These are phyloP conservation scores for Enteromius radiatus DNA, from an alignment of 2,797 vertebrate species.

Conservation along the genomic window DNA sequence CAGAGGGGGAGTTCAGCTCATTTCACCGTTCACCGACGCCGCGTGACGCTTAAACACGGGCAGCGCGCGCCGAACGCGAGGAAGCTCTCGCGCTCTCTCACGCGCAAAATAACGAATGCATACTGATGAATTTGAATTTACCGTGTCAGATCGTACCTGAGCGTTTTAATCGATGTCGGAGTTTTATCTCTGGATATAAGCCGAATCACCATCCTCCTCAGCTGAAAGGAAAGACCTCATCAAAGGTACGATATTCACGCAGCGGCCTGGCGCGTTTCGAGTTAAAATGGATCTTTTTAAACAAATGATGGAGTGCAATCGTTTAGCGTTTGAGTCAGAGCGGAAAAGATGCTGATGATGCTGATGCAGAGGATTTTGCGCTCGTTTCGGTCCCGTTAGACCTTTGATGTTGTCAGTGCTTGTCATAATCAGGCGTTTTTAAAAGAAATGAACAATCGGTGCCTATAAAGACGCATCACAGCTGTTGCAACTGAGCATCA, in stretches of 20 bases:
- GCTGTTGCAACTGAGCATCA: slow-evolving; percentile 62
- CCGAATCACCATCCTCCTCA: slow-evolving; percentile 67
- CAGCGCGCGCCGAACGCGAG: slow-evolving; percentile 57
- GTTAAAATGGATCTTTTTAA: not conserved
- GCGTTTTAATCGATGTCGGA: slow-evolving; percentile 63
- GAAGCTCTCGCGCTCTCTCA: slow-evolving; percentile 70
- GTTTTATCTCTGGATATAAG: slow-evolving; percentile 58
- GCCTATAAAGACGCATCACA: slow-evolving; percentile 20
- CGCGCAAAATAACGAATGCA: slow-evolving; percentile 70
- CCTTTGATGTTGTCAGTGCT: slow-evolving; percentile 33
- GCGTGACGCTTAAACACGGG: slow-evolving; percentile 71
- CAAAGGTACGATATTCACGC: slow-evolving; percentile 68
- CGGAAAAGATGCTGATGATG: slow-evolving; percentile 20
- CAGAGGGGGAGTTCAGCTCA: slow-evolving; percentile 66
- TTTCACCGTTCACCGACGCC: slow-evolving; percentile 70
- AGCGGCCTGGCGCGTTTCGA: not conserved
- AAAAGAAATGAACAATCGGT: slow-evolving; percentile 23
- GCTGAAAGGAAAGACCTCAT: slow-evolving; percentile 70
- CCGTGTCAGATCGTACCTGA: slow-evolving; percentile 64
- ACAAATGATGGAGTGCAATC: slow-evolving; percentile 2
- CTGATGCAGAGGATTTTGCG: slow-evolving; percentile 35
- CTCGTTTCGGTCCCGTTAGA: slow-evolving; percentile 36
- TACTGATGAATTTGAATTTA: slow-evolving; percentile 65
- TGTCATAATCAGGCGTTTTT: slow-evolving; percentile 56
- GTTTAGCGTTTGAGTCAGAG: not conserved